Evolutionary conservation across 2,113 vertebrate genomes (phyloP).

Genomic region (Tragelaphus buxtoni): DNA sequence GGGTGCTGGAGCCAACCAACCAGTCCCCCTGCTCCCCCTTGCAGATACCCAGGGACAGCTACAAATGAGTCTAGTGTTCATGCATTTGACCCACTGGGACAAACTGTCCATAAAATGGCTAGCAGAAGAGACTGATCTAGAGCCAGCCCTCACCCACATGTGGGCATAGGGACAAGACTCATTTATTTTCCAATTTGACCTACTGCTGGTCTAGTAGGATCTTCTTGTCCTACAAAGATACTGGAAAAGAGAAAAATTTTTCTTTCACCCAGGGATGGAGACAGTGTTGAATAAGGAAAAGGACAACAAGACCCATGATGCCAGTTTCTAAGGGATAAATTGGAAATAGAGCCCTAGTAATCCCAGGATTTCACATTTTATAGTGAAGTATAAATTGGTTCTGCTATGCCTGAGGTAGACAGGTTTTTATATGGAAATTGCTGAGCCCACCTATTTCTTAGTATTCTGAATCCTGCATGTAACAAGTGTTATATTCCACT

Average conservation of each 20-base stretch:
- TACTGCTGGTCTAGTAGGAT: neutral
- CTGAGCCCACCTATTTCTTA: neutral
- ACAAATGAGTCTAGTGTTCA: neutral
- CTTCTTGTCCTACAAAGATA: neutral
- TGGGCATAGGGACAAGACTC: neutral
- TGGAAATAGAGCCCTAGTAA: neutral
- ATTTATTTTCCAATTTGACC: neutral
- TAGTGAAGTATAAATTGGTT: neutral
- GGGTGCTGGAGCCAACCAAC: neutral
- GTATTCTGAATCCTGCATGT: neutral
- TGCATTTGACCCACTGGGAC: neutral
- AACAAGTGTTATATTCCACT: neutral
- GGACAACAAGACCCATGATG: neutral
- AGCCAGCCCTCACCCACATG: neutral
- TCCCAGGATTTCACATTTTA: neutral
- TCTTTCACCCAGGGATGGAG: neutral
- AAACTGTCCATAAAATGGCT: neutral
- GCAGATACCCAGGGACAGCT: neutral
- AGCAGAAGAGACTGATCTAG: neutral
- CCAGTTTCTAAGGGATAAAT: neutral
- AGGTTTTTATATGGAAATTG: neutral
- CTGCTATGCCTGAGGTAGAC: neutral
- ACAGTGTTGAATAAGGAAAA: neutral
- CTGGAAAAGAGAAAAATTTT: neutral
- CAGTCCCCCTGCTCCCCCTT: neutral